Base-by-base conservation (phyloP, 2,888 invertebrate species). In the Eupithecia subumbrata region DNA sequence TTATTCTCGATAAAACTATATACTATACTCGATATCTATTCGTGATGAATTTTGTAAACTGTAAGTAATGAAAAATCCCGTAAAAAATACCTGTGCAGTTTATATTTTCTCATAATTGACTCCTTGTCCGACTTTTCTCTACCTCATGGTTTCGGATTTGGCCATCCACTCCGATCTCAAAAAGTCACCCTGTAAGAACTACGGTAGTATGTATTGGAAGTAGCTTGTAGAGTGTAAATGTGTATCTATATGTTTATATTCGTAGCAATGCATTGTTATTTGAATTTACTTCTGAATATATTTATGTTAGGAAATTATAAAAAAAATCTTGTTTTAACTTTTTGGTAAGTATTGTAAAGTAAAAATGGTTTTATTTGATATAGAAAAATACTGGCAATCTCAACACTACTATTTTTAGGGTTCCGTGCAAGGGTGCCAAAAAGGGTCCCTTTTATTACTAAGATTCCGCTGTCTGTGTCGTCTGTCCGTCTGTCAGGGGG, bases 171-270 rank as follows among this genome's bases (percentile, higher is more conserved):
- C 43, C 43, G 3, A 3, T 43, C 12, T 12, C 12, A 43, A 43
- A 43, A 43, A 43, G 14, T 0, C 43, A 48, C 22, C n/a, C 52
- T 56, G 52, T 56, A 56, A n/a, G 45, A 16, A 48, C 48, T 48
- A 22, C 11, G 52, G 84, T 88, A 84, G 86, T 82, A 87, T 87
- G 81, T 88, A 90, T 85, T 87, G 85, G 83, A 84, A 82, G 87
- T 92, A 91, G 91, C 82, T 82, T 84, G 85, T 91, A 92, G 91
- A 87, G 88, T 90, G 88, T 90, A 86, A 91, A 93, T 91, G 92
- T 93, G 92, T 93, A 93, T 91, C 90, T 78, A 80, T 77, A 79
- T 81, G 69, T 73, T 80, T 77, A 75, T 71, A 80, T 75, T 75
- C 40, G 56, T 76, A 78, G 82, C 86, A 89, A 90, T 85, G 87